phyloP scores from a whole-genome alignment of 1,140 invertebrate species.

The Zaprionus ghesquierei region DNA sequence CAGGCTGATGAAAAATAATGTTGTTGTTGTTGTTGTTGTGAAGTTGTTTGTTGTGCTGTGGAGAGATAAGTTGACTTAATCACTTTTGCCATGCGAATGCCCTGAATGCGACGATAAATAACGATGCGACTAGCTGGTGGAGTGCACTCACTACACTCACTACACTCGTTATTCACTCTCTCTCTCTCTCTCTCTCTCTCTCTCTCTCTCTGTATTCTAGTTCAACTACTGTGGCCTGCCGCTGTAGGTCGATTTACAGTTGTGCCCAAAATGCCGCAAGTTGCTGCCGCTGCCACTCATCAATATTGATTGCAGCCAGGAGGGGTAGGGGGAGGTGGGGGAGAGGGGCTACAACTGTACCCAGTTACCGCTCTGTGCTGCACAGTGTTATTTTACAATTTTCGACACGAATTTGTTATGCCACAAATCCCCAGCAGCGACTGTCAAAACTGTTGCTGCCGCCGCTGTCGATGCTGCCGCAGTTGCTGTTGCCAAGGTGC shows the following conservation, averaged over 20 bases:
- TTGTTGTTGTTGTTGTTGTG: slow-evolving; percentile 14
- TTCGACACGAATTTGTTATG: slow-evolving; percentile 74
- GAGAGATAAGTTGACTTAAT: slow-evolving; percentile 48
- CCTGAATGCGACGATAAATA: slow-evolving; percentile 39
- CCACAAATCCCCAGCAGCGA: slow-evolving; percentile 74
- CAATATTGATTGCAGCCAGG: slow-evolving; percentile 49
- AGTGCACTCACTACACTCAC: slow-evolving; percentile 5
- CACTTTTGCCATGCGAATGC: slow-evolving; percentile 47
- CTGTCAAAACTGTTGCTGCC: slow-evolving; percentile 53
- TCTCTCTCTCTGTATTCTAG: background rate
- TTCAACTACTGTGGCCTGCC: background rate
- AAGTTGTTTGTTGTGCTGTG: slow-evolving; percentile 1
- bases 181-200: background rate
- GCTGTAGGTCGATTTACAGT: slow-evolving; percentile 3
- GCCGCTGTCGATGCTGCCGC: slow-evolving; percentile 6
- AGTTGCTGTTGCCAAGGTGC: slow-evolving; percentile 12
- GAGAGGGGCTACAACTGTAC: background rate
- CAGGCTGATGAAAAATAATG: slow-evolving; percentile 14
- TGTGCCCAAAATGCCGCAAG: slow-evolving; percentile 2
- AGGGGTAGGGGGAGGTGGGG: background rate
- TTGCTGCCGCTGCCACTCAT: slow-evolving; percentile 43
- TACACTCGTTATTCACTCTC: background rate
- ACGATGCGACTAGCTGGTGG: background rate
- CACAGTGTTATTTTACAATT: slow-evolving; percentile 57
- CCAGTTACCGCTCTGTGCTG: background rate